Percentiles rank a stretch among this genome's conserved stretches.
phyloP scores from a whole-genome alignment of 2,113 vertebrate species.

The Podocnemis expansa region DNA sequence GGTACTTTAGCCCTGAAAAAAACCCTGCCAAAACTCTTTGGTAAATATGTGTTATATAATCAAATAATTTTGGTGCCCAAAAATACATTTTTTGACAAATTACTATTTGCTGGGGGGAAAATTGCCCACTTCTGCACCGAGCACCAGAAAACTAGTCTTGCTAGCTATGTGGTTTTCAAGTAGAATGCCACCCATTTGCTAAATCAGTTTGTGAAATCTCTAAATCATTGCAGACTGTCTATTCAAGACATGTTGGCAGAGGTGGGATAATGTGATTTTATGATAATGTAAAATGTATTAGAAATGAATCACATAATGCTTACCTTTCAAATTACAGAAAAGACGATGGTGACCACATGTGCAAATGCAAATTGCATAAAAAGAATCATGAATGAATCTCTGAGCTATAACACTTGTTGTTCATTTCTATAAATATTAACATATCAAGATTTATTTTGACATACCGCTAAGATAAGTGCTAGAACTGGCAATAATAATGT shows the following conservation, averaged over 20 bases:
- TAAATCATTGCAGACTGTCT: conserved; percentile 64
- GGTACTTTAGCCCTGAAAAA: background rate
- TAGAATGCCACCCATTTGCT: conserved; percentile 41
- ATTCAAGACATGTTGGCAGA: conserved; percentile 42
- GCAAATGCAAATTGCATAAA: conserved; percentile 69
- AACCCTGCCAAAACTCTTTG: background rate
- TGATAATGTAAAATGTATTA: conserved; percentile 74
- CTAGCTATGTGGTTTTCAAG: background rate
- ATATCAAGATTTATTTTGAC: conserved; percentile 82
- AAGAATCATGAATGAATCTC: conserved; percentile 71
- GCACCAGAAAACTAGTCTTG: conserved; percentile 4
- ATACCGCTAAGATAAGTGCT: conserved; percentile 80
- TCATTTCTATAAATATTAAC: conserved; percentile 83
- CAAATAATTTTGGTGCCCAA: background rate
- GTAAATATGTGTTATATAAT: background rate
- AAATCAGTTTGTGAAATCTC: conserved; percentile 12
- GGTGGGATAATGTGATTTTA: conserved; percentile 69
- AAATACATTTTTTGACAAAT: background rate
- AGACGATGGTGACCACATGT: conserved; percentile 74
- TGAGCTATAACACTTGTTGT: conserved; percentile 79
- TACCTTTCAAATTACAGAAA: conserved; percentile 72
- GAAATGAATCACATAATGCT: conserved; percentile 70
- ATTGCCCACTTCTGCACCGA: background rate
- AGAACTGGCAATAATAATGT: conserved; percentile 84
- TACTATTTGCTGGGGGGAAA: background rate